Percentiles rank a stretch among this genome's conserved stretches.
phyloP scores from a whole-genome alignment of 1,140 invertebrate species.

The Ips nitidus region DNA sequence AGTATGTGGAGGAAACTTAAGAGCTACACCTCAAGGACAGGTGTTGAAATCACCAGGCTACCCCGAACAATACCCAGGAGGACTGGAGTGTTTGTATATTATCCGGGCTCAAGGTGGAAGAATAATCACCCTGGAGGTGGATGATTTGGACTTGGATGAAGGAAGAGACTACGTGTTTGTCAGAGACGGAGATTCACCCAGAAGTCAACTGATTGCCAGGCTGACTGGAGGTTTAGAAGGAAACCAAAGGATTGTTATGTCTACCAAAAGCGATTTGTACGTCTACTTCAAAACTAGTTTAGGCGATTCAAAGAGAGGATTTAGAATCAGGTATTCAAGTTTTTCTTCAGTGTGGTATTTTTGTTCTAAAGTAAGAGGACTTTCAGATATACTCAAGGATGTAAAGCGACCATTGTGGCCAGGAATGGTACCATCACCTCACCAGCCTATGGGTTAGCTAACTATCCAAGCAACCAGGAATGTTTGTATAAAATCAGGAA shows the following conservation, averaged over 20 bases:
- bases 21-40: constrained; percentile 81
- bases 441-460: constrained; percentile 79
- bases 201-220: constrained; percentile 77
- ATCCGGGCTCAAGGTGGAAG: constrained; percentile 85
- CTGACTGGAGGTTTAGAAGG: constrained; percentile 76
- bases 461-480: constrained; percentile 91
- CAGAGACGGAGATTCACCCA: constrained; percentile 85
- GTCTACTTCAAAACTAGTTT: constrained; percentile 90
- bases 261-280: constrained; percentile 86
- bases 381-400: constrained; percentile 69
- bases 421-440: constrained; percentile 83
- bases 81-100: constrained; percentile 91
- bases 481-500: constrained; percentile 87
- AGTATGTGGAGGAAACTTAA: constrained; percentile 76
- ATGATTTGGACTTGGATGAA: constrained; percentile 85
- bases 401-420: constrained; percentile 76
- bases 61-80: constrained; percentile 89
- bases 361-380: background rate
- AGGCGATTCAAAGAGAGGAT: constrained; percentile 86
- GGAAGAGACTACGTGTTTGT: constrained; percentile 86
- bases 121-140: constrained; percentile 86
- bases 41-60: constrained; percentile 86
- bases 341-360: background rate
- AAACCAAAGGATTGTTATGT: constrained; percentile 85
- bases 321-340: constrained; percentile 66